Evolutionary conservation across 2,113 vertebrate genomes (phyloP).

Genomic region (Ophiodon elongatus): DNA sequence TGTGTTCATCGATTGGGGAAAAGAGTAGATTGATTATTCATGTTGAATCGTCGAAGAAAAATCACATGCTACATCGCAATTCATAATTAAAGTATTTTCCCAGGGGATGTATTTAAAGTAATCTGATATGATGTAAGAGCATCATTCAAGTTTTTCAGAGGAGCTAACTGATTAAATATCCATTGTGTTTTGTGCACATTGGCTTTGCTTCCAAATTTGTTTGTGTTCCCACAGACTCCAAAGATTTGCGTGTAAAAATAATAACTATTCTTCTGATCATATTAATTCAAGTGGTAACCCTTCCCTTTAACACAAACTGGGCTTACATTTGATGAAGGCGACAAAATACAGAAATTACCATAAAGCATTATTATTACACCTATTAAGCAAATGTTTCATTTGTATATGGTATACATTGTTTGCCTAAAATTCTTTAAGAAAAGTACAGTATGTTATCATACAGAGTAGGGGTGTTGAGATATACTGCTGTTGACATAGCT

Average conservation of each 20-base stretch:
- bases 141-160: neutral
- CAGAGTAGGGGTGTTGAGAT: neutral
- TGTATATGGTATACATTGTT: neutral
- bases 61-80: neutral
- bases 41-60: neutral
- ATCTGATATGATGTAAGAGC: neutral
- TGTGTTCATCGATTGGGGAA: neutral
- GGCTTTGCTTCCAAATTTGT: neutral
- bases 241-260: constrained; percentile 4
- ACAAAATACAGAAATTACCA: neutral
- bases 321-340: neutral
- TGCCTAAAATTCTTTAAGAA: neutral
- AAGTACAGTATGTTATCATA: neutral
- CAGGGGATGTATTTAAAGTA: neutral
- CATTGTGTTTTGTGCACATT: neutral
- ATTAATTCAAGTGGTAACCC: neutral
- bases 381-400: neutral
- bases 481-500: neutral
- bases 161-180: neutral
- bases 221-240: neutral
- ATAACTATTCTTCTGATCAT: neutral
- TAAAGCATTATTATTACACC: neutral
- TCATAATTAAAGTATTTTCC: neutral
- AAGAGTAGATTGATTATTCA: neutral
- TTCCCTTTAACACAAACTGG: neutral